Evolutionary conservation across 2,888 invertebrate genomes (phyloP).

Genomic region (Melieria omissa): DNA sequence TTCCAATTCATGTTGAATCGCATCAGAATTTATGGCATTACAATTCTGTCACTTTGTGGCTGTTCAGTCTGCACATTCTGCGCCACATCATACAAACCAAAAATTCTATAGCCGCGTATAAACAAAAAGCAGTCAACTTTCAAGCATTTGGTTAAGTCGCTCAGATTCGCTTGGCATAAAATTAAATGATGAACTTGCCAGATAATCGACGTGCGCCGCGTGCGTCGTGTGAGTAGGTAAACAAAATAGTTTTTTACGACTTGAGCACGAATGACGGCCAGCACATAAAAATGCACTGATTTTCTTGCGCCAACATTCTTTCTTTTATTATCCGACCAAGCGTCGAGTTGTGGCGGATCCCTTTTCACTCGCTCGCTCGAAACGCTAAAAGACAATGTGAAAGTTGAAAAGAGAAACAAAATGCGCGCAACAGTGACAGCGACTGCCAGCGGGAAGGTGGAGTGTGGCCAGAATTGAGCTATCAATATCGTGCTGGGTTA

Average conservation of each 20-base stretch:
- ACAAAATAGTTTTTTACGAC: conserved; percentile 7
- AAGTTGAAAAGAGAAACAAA: not conserved
- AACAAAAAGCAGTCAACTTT: no score
- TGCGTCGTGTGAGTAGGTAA: not conserved
- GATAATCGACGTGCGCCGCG: not conserved
- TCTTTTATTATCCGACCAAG: not conserved
- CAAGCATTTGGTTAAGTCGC: no score
- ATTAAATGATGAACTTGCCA: conserved; percentile 25
- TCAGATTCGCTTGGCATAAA: conserved; percentile 2
- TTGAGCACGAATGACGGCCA: not conserved
- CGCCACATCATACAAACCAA: no score
- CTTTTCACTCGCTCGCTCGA: not conserved
- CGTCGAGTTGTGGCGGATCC: not conserved
- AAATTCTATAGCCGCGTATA: no score
- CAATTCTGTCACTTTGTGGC: no score
- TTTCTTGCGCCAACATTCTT: not conserved
- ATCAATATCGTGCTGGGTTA: not conserved
- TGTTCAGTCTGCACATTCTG: no score
- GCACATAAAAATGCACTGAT: conserved; percentile 11
- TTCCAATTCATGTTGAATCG: no score
- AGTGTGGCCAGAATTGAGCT: not conserved
- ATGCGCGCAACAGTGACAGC: not conserved
- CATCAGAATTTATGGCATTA: no score
- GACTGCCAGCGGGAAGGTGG: not conserved
- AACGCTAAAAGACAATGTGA: not conserved